Conservation (phyloP, 1,140 invertebrate species). For the Brachionus paranguensis region DNA sequence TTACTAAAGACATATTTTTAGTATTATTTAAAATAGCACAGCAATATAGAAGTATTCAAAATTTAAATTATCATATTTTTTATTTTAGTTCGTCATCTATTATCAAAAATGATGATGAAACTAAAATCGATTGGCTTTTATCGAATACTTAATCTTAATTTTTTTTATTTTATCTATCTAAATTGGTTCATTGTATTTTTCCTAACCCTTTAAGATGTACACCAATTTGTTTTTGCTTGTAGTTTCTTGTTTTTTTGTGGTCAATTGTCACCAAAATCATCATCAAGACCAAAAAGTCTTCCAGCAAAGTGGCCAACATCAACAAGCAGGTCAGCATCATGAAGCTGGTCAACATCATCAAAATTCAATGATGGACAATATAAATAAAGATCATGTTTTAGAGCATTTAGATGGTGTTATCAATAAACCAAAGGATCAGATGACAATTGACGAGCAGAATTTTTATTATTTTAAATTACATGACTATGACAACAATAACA, state of each 20-base stretch:
- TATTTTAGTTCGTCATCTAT: neutral
- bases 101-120: neutral
- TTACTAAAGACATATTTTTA: neutral
- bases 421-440: slow-evolving; percentile 39
- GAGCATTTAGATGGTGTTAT: slow-evolving; percentile 38
- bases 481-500: slow-evolving; percentile 38
- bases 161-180: neutral
- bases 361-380: slow-evolving; percentile 40
- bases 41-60: neutral
- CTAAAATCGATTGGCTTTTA: neutral
- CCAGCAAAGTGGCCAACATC: neutral
- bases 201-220: neutral
- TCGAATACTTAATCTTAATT: neutral
- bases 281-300: slow-evolving; percentile 16
- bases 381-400: slow-evolving; percentile 38
- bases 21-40: neutral
- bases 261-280: slow-evolving; percentile 8
- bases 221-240: neutral
- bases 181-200: neutral
- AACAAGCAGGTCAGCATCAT: neutral
- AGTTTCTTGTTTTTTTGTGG: neutral
- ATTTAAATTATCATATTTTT: neutral
- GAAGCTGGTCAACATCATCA: neutral
- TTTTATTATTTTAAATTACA: slow-evolving; percentile 41
- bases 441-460: slow-evolving; percentile 40